Evolutionary conservation across 2,113 vertebrate species (phyloP), one percentile per base, ranked within the genome.

Genomic region (Chaetura pelagica): DNA sequence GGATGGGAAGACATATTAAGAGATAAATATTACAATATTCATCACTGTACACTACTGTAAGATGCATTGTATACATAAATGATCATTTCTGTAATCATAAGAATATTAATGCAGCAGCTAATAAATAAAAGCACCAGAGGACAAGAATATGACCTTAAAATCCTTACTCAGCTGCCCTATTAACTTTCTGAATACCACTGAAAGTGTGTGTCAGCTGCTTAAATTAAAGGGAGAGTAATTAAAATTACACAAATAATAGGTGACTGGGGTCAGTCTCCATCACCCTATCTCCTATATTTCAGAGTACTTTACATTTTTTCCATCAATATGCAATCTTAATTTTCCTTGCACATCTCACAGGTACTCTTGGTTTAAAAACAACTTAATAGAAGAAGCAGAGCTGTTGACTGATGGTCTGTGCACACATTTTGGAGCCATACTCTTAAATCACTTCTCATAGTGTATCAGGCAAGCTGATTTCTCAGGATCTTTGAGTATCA

Each of bases 171-270:
- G 94, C 93, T 96, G 95, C 68, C 94, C 96, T 97, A 93, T 96
- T 97, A 98, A 97, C 94, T 98, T 97, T 97, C 94, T 96, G 95
- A 97, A 95, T 93, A 97, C 87, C 89, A 96, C 94, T 81, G 94
- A 97, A 97, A 94, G 93, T 95, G 86, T 97, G 71, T 97, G 93
- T 97, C 96, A 97, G 93, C 94, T 96, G 89, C 90, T 94, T 97
- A 98, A 97, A 97, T 96, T 97, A 97, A 96, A 97, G 85, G 54
- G 96, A 96, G 63, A 95, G 73, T 98, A 98, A 98, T 98, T 98
- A 97, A 93, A 98, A 97, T 97, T 96, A 97, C 93, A 97, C 97
- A 98, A 97, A 97, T 97, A 97, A 96, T 95, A 96, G 95, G 94
- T 97, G 94, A 92, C 92, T 93, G 83, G 61, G 97, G 96, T 98